A percentile compares a stretch with the other conserved stretches of the same genome.
These are phyloP conservation scores for Nannobrachium achirus DNA, from an alignment of 2,113 vertebrate species.

Conservation along the genomic window DNA sequence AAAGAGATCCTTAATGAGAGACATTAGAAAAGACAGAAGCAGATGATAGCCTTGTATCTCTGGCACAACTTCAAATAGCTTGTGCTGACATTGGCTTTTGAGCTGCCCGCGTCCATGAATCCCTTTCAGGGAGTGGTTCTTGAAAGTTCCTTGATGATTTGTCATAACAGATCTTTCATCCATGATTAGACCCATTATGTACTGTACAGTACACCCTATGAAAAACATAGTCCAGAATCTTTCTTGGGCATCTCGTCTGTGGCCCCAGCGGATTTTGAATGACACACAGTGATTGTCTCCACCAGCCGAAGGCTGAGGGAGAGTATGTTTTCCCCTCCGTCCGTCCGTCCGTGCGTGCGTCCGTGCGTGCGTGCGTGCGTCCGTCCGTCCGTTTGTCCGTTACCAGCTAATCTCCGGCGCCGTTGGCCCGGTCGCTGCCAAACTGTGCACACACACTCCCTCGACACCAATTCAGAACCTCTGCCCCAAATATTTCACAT, in stretches of 20 bases:
- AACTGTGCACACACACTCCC: too few relatives aligned
- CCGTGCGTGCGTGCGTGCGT: too few relatives aligned
- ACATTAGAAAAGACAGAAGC: constrained; percentile 61
- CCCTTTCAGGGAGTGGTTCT: constrained; percentile 18
- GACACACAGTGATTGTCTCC: too few relatives aligned
- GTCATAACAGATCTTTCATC: constrained; percentile 20
- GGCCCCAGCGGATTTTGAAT: constrained; percentile 16
- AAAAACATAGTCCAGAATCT: constrained; percentile 18
- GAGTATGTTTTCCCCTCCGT: too few relatives aligned
- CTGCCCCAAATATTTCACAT: too few relatives aligned
- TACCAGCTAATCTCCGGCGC: too few relatives aligned
- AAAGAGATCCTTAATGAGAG: constrained; percentile 65
- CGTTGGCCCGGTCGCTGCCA: too few relatives aligned
- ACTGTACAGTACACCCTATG: not conserved
- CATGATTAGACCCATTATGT: constrained; percentile 4
- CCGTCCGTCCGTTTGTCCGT: too few relatives aligned
- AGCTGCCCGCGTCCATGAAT: constrained; percentile 30
- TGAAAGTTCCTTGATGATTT: constrained; percentile 19
- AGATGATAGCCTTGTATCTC: constrained; percentile 35
- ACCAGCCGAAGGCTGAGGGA: too few relatives aligned
- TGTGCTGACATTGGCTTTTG: constrained; percentile 27
- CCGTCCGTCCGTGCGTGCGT: too few relatives aligned
- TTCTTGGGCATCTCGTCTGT: not conserved
- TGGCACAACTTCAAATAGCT: constrained; percentile 43
- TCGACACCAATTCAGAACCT: too few relatives aligned